A percentile compares a stretch with the other conserved stretches of the same genome.
Conservation (phyloP, 1,140 invertebrate genomes). For the Eciton burchellii region DNA sequence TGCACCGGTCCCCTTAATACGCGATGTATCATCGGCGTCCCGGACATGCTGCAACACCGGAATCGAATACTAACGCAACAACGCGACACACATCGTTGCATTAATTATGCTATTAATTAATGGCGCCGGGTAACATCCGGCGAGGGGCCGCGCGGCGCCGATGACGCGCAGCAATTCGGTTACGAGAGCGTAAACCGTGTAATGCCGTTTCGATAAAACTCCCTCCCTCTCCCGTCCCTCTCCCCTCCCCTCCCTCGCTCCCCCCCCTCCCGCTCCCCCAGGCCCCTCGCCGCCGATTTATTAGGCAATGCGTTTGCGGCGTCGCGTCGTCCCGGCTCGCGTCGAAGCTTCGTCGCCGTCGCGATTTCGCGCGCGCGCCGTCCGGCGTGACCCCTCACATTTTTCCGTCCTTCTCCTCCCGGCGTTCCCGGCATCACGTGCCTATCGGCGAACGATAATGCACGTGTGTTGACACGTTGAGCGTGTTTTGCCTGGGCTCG, state of each 20-base stretch:
- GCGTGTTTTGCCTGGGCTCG: constrained; percentile 37
- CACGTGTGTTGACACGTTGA: constrained; percentile 27
- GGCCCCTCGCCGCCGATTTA: no score
- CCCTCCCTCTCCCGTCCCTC: no score
- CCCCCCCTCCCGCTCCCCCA: no score
- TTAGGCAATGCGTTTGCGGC: neutral
- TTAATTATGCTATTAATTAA: constrained; percentile 47
- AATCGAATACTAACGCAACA: constrained; percentile 36
- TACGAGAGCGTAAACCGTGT: constrained; percentile 12
- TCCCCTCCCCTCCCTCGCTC: no score
- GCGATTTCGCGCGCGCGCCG: no score
- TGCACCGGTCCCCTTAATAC: constrained; percentile 23
- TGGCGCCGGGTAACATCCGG: constrained; percentile 22
- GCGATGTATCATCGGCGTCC: constrained; percentile 18
- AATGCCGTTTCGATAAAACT: constrained; percentile 23
- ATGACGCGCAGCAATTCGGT: neutral
- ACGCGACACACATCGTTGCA: constrained; percentile 8
- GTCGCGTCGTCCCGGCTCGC: neutral
- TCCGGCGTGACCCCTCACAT: neutral
- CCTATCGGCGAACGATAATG: neutral
- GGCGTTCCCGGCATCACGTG: neutral
- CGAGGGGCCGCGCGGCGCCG: neutral
- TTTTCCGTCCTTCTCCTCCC: neutral
- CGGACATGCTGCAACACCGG: neutral
- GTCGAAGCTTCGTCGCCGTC: neutral